These are phyloP conservation scores for Hetaerina americana DNA, from an alignment of 1,140 invertebrate species.

Conservation along the genomic window DNA sequence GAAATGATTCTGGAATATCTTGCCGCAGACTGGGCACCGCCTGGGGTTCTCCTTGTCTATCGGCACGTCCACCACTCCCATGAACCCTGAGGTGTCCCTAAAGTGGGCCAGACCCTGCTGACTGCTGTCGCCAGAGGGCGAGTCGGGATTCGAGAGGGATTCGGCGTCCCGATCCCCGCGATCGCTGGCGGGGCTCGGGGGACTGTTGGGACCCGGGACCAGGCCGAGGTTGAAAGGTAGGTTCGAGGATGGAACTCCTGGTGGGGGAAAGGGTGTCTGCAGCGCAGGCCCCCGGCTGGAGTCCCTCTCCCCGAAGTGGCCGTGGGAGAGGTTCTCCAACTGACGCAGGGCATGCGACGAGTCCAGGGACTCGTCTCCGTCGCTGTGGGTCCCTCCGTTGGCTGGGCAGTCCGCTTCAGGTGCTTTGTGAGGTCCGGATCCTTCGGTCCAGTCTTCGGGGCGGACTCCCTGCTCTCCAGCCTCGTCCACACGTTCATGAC, in stretches of 20 bases:
- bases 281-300: slow-evolving; percentile 15
- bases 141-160: slow-evolving; percentile 39
- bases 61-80: slow-evolving; percentile 64
- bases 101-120: slow-evolving; percentile 36
- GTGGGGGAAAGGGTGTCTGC: slow-evolving; percentile 23
- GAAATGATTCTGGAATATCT: slow-evolving; percentile 89
- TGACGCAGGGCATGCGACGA: slow-evolving; percentile 59
- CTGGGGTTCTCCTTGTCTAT: slow-evolving; percentile 72
- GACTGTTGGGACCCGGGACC: slow-evolving; percentile 33
- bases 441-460: background rate
- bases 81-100: slow-evolving; percentile 55
- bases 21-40: slow-evolving; percentile 81
- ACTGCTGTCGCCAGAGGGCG: slow-evolving; percentile 38
- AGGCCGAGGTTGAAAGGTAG: slow-evolving; percentile 34
- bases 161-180: slow-evolving; percentile 34
- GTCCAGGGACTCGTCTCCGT: slow-evolving; percentile 45
- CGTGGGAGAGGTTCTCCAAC: slow-evolving; percentile 66
- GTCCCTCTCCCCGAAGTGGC: slow-evolving; percentile 47
- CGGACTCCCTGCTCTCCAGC: background rate
- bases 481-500: background rate
- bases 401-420: slow-evolving; percentile 30
- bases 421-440: slow-evolving; percentile 23
- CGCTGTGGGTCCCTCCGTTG: slow-evolving; percentile 41
- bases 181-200: slow-evolving; percentile 37
- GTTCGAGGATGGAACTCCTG: slow-evolving; percentile 33